These are phyloP conservation scores for Sarcophaga rosellei DNA, from an alignment of 2,888 invertebrate species.

Conservation along the genomic window DNA sequence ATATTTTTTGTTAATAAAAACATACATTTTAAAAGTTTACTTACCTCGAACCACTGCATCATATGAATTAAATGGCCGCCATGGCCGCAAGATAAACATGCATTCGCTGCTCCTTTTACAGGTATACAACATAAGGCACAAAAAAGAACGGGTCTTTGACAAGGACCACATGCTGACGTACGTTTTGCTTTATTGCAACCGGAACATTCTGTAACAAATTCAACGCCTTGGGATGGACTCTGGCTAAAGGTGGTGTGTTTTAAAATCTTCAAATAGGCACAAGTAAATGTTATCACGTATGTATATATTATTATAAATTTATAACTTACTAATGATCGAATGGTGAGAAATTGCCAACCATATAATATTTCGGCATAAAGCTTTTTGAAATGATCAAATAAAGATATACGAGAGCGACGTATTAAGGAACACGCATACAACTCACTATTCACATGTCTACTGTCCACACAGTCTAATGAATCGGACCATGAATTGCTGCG, in stretches of 20 bases:
- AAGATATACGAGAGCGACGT: constrained; percentile 77
- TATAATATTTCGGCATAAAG: constrained; percentile 95
- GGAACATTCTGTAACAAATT: constrained; percentile 88
- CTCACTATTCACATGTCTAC: constrained; percentile 72
- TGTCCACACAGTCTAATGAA: constrained; percentile 85
- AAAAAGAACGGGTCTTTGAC: constrained; percentile 88
- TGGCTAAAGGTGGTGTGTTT: constrained; percentile 83
- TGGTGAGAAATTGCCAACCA: constrained; percentile 90
- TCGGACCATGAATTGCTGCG: constrained; percentile 95
- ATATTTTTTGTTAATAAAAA: too few species aligned
- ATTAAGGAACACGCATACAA: constrained; percentile 77
- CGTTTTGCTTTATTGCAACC: constrained; percentile 86
- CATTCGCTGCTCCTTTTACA: constrained; percentile 91
- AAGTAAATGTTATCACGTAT: neutral
- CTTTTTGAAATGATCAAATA: constrained; percentile 91
- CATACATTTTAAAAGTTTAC: neutral
- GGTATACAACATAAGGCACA: constrained; percentile 93
- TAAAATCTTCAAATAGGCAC: constrained; percentile 82
- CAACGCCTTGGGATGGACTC: constrained; percentile 85
- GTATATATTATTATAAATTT: neutral
- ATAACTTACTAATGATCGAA: constrained; percentile 84
- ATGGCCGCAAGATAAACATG: constrained; percentile 95
- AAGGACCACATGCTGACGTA: constrained; percentile 87
- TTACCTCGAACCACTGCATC: constrained; percentile 88
- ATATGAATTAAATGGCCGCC: constrained; percentile 95